Evolutionary conservation across 2,888 invertebrate genomes (phyloP).

Genomic region (Macrophya alboannulata): DNA sequence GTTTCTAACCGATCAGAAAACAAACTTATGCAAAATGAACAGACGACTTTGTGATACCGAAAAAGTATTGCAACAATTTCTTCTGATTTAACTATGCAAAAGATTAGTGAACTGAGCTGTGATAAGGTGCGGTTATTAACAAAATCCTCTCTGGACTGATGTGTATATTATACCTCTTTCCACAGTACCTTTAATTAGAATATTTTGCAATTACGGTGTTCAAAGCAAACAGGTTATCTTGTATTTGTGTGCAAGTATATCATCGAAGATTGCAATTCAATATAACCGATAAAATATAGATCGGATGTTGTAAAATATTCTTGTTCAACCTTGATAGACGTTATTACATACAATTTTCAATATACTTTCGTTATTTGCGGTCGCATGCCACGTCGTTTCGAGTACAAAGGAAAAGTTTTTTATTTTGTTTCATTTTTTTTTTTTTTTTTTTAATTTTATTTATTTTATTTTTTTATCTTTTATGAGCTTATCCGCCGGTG

Average conservation of each 20-base stretch:
- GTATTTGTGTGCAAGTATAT: neutral
- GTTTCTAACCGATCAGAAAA: neutral
- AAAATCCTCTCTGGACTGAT: neutral
- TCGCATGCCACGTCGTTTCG: slow-evolving; percentile 6
- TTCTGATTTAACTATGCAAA: neutral
- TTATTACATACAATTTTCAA: neutral
- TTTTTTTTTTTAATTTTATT: neutral
- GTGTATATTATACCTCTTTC: neutral
- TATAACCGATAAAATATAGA: neutral
- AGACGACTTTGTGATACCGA: neutral
- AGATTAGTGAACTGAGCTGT: neutral
- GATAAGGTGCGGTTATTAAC: neutral
- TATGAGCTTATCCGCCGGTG: slow-evolving; percentile 13
- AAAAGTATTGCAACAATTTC: neutral
- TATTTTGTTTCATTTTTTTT: too few relatives aligned
- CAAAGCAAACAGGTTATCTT: neutral
- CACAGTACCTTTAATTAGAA: neutral
- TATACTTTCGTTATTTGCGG: slow-evolving; percentile 38
- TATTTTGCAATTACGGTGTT: neutral
- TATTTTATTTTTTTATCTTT: slow-evolving; percentile 4
- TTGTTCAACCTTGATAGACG: slow-evolving; percentile 6
- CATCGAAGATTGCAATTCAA: neutral
- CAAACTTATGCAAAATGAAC: neutral
- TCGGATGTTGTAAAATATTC: neutral
- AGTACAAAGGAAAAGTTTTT: slow-evolving; percentile 52